Evolutionary conservation across 2,888 invertebrate genomes (phyloP).

Genomic region (Acrobasis suavella): DNA sequence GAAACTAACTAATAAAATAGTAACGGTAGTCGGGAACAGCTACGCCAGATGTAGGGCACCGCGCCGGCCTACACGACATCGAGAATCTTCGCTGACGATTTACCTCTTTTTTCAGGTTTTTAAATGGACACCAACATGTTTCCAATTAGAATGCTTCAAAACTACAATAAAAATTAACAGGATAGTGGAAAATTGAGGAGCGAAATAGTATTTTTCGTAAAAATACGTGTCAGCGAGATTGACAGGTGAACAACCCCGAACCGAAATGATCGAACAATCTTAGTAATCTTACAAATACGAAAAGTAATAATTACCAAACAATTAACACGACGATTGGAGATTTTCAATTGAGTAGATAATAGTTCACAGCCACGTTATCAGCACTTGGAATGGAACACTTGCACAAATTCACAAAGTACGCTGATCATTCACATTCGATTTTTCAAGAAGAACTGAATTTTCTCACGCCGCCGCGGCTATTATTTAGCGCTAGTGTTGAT

Average conservation of each 20-base stretch:
- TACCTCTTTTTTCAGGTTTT: slow-evolving; percentile 23
- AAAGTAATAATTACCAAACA: slow-evolving; percentile 50
- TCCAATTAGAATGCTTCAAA: slow-evolving; percentile 1
- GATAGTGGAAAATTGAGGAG: neutral
- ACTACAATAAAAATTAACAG: neutral
- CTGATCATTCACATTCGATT: slow-evolving; percentile 60
- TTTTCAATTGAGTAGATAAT: slow-evolving; percentile 41
- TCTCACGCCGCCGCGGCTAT: slow-evolving; percentile 69
- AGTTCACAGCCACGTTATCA: slow-evolving; percentile 62
- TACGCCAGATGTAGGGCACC: slow-evolving; percentile 52
- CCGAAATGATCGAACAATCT: slow-evolving; percentile 13
- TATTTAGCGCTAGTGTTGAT: slow-evolving; percentile 82
- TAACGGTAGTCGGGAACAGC: slow-evolving; percentile 50
- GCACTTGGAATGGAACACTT: slow-evolving; percentile 57
- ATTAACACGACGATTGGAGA: slow-evolving; percentile 37
- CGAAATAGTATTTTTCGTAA: neutral
- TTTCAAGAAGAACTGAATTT: slow-evolving; percentile 73
- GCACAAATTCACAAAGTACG: slow-evolving; percentile 51
- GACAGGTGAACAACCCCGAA: slow-evolving; percentile 11
- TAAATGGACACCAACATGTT: slow-evolving; percentile 19
- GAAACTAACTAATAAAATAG: slow-evolving; percentile 31
- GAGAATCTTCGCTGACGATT: slow-evolving; percentile 63
- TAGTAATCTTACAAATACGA: slow-evolving; percentile 31
- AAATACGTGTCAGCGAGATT: slow-evolving; percentile 11
- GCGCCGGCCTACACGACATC: slow-evolving; percentile 56